Evolutionary conservation across 2,113 vertebrate species (phyloP), one percentile per base, ranked within the genome.

Genomic region (Orthonyx spaldingii): DNA sequence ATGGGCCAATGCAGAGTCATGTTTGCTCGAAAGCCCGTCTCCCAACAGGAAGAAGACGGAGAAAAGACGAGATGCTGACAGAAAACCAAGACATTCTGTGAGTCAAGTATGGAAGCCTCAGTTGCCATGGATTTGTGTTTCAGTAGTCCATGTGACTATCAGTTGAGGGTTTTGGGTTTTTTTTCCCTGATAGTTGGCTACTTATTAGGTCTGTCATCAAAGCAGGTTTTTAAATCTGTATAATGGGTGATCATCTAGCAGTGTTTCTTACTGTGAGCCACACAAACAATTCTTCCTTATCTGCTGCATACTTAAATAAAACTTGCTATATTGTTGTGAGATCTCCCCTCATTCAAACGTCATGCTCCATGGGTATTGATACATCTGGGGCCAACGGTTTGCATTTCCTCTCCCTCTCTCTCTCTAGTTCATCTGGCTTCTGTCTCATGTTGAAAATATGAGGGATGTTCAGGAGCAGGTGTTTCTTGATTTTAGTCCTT

Each of bases 311-410:
- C 11, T 55, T 27, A 26, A 65, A 65, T 35, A 69, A 66, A 63
- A 46, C 18, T 56, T 56, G 15, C 35, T 64, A 5, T 35, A 6
- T 9, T 11, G 8, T 61, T 78, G 33, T 26, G 44, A 65, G 26
- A 56, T 18, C 6, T 33, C 20, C 3, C 8, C 4, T 64, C 10
- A 1, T 27, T 69, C 56, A 49, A 49, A 1, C 12, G 1, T 53
- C 35, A 5, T 9, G 26, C 24, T 30, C 17, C 9, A 1, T 6
- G 8, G 46, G 32, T 33, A 65, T 32, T 18, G 12, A 32, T 33
- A 37, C 10, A 27, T 18, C 11, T 49, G 26, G 3, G 15, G 16
- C 21, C 16, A 52, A 6, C 0, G 0, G 19, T 50, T 65, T 59
- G 65, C 1, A 16, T 60, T 80, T 77, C 28, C 15, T 63, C 5